Evolutionary conservation across 2,888 invertebrate species (phyloP), one percentile per base, ranked within the genome.

Genomic region (Noctua comes): DNA sequence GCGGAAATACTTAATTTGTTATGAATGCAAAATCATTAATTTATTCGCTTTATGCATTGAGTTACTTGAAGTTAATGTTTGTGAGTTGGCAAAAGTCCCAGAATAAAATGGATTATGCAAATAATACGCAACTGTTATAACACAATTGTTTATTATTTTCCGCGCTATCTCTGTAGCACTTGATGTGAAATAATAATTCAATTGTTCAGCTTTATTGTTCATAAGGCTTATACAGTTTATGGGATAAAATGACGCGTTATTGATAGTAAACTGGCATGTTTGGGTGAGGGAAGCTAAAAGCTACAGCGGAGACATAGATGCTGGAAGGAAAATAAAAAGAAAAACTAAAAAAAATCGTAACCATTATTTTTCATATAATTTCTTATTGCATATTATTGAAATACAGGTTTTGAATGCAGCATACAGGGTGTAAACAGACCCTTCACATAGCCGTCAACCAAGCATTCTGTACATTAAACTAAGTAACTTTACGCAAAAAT

Each of bases 161-260:
- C 57, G 54, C 65, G 69, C 51, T 80, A 77, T 59, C 70, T 77
- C 69, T 80, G 77, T 64, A 84, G 62, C 59, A 73, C 75, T 79
- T 83, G 74, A 81, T 83, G 80, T 76, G 82, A 82, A 81, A 86
- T 85, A 86, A 86, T 86, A 90, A 86, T 90, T 92, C 88, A 91
- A 91, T 92, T 91, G 91, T 90, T 88, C 75, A 69, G 82, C 80
- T 89, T 87, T 91, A 91, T 90, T 88, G 88, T 91, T 91, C 88
- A 88, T 91, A 88, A 88, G 90, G 89, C 86, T 91, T 91, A 90
- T 89, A 89, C 88, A 90, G 82, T 91, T 91, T 93, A 93, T 91
- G 91, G 89, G 89, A 89, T 93, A 94, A 93, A 94, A 94, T 94
- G 93, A 95, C 92, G 92, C 91, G 93, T 94, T 94, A 95, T 95